Base-by-base conservation (phyloP, 2,797 vertebrate species). In the Phyllotis vaccarum region DNA sequence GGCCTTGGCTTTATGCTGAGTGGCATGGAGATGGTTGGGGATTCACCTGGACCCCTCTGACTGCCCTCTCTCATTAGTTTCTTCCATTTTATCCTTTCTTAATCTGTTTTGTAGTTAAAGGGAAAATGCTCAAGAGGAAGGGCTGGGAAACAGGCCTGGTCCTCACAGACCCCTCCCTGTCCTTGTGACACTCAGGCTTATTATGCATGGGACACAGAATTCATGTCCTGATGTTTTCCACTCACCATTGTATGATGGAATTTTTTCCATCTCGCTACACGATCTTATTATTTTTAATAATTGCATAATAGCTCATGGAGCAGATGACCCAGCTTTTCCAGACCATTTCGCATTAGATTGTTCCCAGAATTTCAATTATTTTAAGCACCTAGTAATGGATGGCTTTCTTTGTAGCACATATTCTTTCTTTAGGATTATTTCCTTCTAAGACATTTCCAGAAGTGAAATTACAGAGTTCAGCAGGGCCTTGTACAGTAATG, bases 281-380 rank as follows among this genome's bases (percentile, higher is more conserved):
- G 62, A 83, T 86, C 83, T 90, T 92, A 80, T 43, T 96, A 82
- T 94, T 95, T 95, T 93, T 95, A 90, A 86, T 92, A 94, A 86
- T 94, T 92, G 88, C 88, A 31, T 95, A 93, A 86, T 83, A 89
- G 62, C 89, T 95, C n/a, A 56, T 19, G 68, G 66, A 96, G 68
- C 1, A 9, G 56, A 76, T 94, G n/a, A 4, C 66, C 46, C 66
- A 91, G 83, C 85, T 93, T 96, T 96, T 86, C 93, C 80, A 87
- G 74, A 82, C 81, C 12, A 2, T 91, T 66, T 68, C 31, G n/a
- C 56, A 74, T 68, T 82, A 93, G 81, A 86, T 70, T 92, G 85
- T 92, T 90, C 91, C 93, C 87, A 79, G 85, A 83, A 91, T 75
- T 88, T 87, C 91, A 34, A 54, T 66, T 95, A 29, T 93, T 85